Evolutionary conservation across 1,140 invertebrate species (phyloP).

Genomic region (Battus philenor): DNA sequence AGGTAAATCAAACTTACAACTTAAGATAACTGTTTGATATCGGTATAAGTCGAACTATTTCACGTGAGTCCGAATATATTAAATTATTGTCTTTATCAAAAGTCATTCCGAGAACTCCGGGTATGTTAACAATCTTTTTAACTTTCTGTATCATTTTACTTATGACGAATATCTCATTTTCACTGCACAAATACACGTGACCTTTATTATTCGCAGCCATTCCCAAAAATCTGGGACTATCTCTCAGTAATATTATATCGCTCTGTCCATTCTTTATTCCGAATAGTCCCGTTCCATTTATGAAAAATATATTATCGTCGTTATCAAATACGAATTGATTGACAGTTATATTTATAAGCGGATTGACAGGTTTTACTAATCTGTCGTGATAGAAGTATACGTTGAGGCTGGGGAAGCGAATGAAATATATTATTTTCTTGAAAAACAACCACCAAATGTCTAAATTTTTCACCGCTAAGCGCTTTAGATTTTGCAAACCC

Average conservation of each 20-base stretch:
- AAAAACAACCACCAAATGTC: constrained; percentile 62
- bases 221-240: constrained; percentile 42
- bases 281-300: constrained; percentile 52
- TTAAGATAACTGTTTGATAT: constrained; percentile 18
- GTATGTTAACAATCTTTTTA: constrained; percentile 37
- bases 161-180: constrained; percentile 51
- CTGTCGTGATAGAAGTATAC: constrained; percentile 44
- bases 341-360: constrained; percentile 22
- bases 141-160: constrained; percentile 46
- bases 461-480: constrained; percentile 38
- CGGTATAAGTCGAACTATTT: constrained; percentile 35
- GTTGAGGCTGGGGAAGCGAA: constrained; percentile 51
- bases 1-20: too few species aligned
- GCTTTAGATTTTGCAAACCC: constrained; percentile 27
- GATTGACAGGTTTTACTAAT: constrained; percentile 20
- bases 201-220: constrained; percentile 44
- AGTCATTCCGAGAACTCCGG: constrained; percentile 48
- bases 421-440: constrained; percentile 47
- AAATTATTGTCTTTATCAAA: constrained; percentile 54
- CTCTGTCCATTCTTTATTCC: constrained; percentile 35
- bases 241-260: constrained; percentile 31
- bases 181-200: constrained; percentile 44
- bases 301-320: constrained; percentile 49
- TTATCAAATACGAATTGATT: constrained; percentile 58
- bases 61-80: constrained; percentile 54